phyloP scores from a whole-genome alignment of 2,888 invertebrate genomes.

The Dexiosoma caninum region DNA sequence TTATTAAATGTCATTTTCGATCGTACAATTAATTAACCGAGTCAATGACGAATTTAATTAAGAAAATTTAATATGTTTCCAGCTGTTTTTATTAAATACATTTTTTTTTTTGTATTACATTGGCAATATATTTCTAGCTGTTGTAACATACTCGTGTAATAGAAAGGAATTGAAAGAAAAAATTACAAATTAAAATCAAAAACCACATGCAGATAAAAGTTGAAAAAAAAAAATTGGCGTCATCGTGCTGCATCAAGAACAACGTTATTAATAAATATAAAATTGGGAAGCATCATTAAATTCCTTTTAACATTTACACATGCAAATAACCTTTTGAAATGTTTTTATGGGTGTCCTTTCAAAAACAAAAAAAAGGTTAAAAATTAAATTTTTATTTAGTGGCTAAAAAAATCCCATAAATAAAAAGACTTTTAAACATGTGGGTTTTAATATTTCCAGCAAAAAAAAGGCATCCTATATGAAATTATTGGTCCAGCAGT shows the following conservation, averaged over 20 bases:
- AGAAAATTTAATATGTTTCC: too few species aligned
- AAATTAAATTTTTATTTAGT: not conserved
- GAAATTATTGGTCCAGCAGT: too few species aligned
- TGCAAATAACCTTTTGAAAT: not conserved
- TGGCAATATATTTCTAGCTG: too few species aligned
- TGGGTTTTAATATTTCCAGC: too few species aligned
- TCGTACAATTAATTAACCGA: too few species aligned
- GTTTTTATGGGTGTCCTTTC: constrained; percentile 2
- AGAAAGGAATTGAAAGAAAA: not conserved
- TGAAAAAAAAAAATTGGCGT: not conserved
- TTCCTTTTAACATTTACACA: not conserved
- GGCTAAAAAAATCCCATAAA: not conserved
- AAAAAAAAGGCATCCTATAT: too few species aligned
- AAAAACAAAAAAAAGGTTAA: not conserved
- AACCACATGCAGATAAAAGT: constrained; percentile 18
- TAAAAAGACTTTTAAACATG: too few species aligned
- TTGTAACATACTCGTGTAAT: too few species aligned
- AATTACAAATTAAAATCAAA: not conserved
- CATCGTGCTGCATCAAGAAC: not conserved
- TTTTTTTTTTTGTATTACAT: too few species aligned
- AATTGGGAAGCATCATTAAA: not conserved
- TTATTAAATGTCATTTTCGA: too few species aligned
- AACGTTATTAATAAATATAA: not conserved
- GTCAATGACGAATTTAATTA: too few species aligned
- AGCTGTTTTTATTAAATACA: too few species aligned